Percentiles rank a stretch among this genome's conserved stretches.
Evolutionary conservation across 2,888 invertebrate genomes (phyloP).

Genomic region (Ceramica pisi): DNA sequence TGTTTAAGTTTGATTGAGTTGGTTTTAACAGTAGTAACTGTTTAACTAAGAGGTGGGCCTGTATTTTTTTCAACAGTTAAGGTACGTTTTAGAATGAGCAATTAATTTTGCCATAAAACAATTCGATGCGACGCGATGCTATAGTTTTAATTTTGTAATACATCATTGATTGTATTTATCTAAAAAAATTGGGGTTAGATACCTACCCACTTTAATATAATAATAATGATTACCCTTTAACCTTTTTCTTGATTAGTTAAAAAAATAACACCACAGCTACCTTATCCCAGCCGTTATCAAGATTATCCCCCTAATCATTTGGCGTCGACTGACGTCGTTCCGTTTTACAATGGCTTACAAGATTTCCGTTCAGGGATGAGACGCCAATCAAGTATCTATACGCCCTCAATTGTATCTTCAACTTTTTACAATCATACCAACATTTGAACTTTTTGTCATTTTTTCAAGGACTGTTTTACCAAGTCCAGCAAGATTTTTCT

Average conservation of each 20-base stretch:
- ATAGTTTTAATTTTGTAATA: too few species aligned
- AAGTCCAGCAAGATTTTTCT: too few species aligned
- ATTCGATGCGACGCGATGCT: too few species aligned
- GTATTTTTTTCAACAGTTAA: neutral
- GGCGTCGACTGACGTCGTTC: neutral
- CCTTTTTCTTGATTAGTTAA: neutral
- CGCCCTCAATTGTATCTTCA: neutral
- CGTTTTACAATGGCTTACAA: constrained; percentile 29
- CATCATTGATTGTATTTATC: too few species aligned
- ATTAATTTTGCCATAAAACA: too few species aligned
- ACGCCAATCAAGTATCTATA: constrained; percentile 28
- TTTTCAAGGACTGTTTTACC: too few species aligned
- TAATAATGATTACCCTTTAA: neutral
- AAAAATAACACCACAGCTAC: neutral
- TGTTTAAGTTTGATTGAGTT: constrained; percentile 14
- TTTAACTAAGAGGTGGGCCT: neutral
- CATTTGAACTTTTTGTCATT: too few species aligned
- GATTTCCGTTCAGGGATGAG: constrained; percentile 32
- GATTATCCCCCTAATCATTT: constrained; percentile 24
- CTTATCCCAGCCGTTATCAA: neutral
- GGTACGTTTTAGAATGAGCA: neutral
- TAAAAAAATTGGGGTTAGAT: too few species aligned
- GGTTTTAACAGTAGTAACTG: neutral
- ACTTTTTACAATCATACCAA: too few species aligned
- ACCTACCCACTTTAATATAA: neutral